These are phyloP conservation scores for Amniataba percoides DNA, from an alignment of 2,797 vertebrate species.

Conservation along the genomic window DNA sequence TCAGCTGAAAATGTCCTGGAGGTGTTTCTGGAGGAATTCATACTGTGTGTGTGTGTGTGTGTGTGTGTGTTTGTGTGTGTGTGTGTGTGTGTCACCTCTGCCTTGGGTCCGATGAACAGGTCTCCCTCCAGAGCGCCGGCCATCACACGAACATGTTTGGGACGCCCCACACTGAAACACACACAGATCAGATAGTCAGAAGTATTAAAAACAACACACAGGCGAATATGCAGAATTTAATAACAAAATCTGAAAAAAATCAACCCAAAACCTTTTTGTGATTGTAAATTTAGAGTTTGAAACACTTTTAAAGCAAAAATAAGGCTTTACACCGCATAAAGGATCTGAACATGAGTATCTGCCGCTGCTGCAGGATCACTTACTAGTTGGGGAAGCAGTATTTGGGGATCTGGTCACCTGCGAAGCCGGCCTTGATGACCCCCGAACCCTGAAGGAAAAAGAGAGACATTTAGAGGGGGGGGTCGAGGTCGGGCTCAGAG, in stretches of 20 bases:
- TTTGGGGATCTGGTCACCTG: slow-evolving; percentile 95
- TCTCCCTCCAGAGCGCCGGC: slow-evolving; percentile 93
- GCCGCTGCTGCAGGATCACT: slow-evolving; percentile 60
- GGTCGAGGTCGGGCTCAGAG: neutral
- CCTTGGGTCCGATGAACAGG: slow-evolving; percentile 93
- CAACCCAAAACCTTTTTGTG: neutral
- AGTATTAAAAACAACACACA: neutral
- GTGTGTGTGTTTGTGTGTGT: slow-evolving; percentile 22
- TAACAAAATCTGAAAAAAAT: neutral
- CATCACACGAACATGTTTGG: slow-evolving; percentile 94
- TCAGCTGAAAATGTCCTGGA: neutral
- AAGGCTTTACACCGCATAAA: neutral
- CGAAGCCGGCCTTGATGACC: slow-evolving; percentile 93
- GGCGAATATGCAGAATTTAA: neutral
- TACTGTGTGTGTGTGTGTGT: neutral
- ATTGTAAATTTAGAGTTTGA: neutral
- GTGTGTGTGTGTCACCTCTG: slow-evolving; percentile 84
- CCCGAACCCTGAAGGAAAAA: slow-evolving; percentile 87
- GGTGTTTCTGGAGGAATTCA: neutral
- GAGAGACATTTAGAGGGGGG: neutral
- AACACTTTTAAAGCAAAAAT: neutral
- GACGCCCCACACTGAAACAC: slow-evolving; percentile 89
- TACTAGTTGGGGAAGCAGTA: slow-evolving; percentile 95
- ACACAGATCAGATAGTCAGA: slow-evolving; percentile 17
- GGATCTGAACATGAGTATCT: neutral